Base-by-base conservation (phyloP, 2,797 vertebrate genomes). In the Anisognathus igniventris region DNA sequence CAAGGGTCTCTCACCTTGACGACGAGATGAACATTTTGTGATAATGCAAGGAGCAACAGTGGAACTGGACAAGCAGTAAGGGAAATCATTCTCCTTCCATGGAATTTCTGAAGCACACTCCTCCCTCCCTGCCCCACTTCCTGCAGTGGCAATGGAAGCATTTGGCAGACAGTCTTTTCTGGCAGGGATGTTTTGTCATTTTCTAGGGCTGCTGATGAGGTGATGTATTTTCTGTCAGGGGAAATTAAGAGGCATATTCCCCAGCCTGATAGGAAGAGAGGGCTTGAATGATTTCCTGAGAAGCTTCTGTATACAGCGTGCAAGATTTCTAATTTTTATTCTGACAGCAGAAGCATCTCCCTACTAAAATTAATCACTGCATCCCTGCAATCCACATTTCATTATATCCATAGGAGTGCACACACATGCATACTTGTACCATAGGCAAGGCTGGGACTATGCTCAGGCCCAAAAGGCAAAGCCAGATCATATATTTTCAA, bases 181-280 rank as follows among this genome's bases (percentile, higher is more conserved):
- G 13, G 92, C 45, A 51, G 53, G 80, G 80, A 68, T 82, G 66
- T 84, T 96, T 93, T 91, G 86, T 91, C 71, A 6, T 93, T 97
- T 97, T 96, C 80, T 74, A 93, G 71, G 56, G 80, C 62, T 92
- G 91, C 82, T 91, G 92, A 95, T 84, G 88, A 94, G 73, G 70
- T 88, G 92, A 81, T 93, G 33, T 81, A 73, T 88, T 95, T 97
- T 95, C 94, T 96, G 86, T 85, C 88, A 82, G 67, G 94, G 90
- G 94, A 96, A 97, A 96, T 95, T 92, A 93, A 88, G 30, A 91
- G 75, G 74, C 82, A 76, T 39, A 67, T 71, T 93, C 62, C 53
- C 67, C 57, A 21, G 76, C 23, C 90, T 90, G 84, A 58, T 64
- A 88, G 86, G 79, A 94, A 88, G n/a, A 61, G 65, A 18, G 12